Conservation (phyloP, 2,113 vertebrate species). For the Pelusios castaneus region DNA sequence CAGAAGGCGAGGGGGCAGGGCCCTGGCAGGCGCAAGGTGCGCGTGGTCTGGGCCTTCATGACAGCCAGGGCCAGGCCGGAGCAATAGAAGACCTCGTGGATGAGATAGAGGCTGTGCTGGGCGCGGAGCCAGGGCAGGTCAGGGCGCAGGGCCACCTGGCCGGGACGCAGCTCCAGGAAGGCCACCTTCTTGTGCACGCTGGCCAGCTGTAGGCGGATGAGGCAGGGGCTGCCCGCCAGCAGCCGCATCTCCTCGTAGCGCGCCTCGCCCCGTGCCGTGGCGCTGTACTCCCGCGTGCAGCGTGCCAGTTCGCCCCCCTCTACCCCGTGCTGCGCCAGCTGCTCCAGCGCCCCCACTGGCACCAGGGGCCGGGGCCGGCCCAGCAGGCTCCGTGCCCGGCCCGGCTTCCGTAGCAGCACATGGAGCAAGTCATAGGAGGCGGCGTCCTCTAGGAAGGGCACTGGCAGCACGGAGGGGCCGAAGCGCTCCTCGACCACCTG, state of each 20-base stretch:
- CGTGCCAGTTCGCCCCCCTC: constrained; percentile 37
- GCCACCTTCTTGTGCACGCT: constrained; percentile 65
- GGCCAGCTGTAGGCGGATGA: constrained; percentile 57
- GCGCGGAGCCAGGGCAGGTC: constrained; percentile 69
- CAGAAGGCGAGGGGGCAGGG: constrained; percentile 70
- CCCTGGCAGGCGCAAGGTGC: constrained; percentile 38
- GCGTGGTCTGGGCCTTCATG: background rate
- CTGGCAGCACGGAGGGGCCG: constrained; percentile 60
- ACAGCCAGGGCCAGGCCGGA: constrained; percentile 53
- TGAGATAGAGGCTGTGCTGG: constrained; percentile 69
- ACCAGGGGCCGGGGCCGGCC: constrained; percentile 2
- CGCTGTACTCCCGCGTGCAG: constrained; percentile 64
- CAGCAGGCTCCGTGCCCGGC: constrained; percentile 29
- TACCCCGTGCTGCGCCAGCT: background rate
- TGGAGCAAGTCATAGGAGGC: constrained; percentile 68
- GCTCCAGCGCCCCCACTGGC: background rate
- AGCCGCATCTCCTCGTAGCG: constrained; percentile 72
- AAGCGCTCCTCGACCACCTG: constrained; percentile 70
- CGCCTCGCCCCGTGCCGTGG: constrained; percentile 42
- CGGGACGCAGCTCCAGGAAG: constrained; percentile 39
- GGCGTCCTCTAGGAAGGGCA: constrained; percentile 71
- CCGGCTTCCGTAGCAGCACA: constrained; percentile 67
- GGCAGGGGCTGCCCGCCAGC: constrained; percentile 63
- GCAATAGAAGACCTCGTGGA: constrained; percentile 73
- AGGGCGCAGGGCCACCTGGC: constrained; percentile 58